A percentile compares a stretch with the other conserved stretches of the same genome.
Conservation (phyloP, 2,888 invertebrate species). For the Julus scandinavius region DNA sequence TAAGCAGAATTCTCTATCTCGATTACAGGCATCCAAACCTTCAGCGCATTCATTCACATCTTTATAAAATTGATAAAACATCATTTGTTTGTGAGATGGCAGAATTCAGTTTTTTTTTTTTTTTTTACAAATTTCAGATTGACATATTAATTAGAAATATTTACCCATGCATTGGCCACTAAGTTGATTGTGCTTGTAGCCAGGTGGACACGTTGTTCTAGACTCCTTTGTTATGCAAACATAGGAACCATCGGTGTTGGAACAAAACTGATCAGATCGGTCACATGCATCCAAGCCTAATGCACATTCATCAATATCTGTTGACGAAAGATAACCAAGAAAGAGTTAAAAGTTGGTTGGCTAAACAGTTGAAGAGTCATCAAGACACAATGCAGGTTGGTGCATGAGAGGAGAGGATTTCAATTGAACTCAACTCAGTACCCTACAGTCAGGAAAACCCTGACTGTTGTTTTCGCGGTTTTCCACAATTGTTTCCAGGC, state of each 20-base stretch:
- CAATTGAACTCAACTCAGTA: too few relatives aligned
- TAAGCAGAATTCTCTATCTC: conserved; percentile 63
- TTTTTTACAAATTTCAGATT: background rate
- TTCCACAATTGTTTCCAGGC: too few relatives aligned
- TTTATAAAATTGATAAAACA: conserved; percentile 58
- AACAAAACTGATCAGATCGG: conserved; percentile 64
- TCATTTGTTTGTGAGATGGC: background rate
- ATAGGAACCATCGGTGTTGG: conserved; percentile 68
- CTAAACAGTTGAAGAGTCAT: too few relatives aligned
- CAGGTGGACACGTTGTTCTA: conserved; percentile 64
- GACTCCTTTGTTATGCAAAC: conserved; percentile 64
- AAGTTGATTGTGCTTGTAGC: conserved; percentile 64
- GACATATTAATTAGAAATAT: background rate
- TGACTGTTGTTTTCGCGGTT: too few relatives aligned
- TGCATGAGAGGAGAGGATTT: too few relatives aligned
- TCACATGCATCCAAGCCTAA: conserved; percentile 68
- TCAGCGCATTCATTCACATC: conserved; percentile 64
- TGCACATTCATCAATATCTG: conserved; percentile 69
- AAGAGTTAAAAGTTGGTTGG: background rate
- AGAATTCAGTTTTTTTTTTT: background rate
- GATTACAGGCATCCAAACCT: conserved; percentile 64
- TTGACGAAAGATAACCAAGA: conserved; percentile 49
- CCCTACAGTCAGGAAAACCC: too few relatives aligned
- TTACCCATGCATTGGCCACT: conserved; percentile 64
- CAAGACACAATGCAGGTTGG: too few relatives aligned